Percentiles rank a stretch among this genome's conserved stretches.
Evolutionary conservation across 2,888 invertebrate genomes (phyloP).

Genomic region (Mamestra brassicae): DNA sequence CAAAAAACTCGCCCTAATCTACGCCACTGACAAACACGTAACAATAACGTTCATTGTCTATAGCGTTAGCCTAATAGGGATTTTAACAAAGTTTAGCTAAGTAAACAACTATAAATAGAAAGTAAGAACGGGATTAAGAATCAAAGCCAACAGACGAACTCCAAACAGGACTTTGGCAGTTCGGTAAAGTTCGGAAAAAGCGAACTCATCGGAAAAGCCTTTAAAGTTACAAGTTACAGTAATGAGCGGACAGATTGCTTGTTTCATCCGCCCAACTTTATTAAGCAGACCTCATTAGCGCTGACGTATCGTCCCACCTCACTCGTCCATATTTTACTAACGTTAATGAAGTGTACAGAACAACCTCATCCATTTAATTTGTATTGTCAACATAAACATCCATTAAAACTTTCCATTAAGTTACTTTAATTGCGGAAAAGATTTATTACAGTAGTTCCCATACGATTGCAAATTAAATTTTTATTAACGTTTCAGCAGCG

Average conservation of each 20-base stretch:
- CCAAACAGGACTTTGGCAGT: constrained; percentile 43
- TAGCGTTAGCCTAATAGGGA: background rate
- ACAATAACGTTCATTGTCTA: constrained; percentile 1
- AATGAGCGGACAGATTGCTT: constrained; percentile 52
- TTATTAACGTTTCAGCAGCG: constrained; percentile 16
- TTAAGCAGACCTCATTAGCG: constrained; percentile 62
- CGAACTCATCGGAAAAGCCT: constrained; percentile 33
- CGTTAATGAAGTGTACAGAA: constrained; percentile 58
- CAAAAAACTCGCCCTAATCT: background rate
- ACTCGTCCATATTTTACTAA: constrained; percentile 59
- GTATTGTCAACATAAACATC: constrained; percentile 37
- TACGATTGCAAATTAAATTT: constrained; percentile 12
- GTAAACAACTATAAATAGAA: constrained; percentile 23
- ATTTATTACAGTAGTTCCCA: constrained; percentile 21
- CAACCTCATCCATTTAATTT: constrained; percentile 38
- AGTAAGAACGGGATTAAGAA: constrained; percentile 39
- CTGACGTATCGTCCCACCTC: constrained; percentile 49
- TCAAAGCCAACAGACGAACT: constrained; percentile 14
- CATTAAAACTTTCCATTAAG: constrained; percentile 36
- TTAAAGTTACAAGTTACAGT: constrained; percentile 50
- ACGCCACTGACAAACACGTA: background rate
- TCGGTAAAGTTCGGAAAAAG: constrained; percentile 42
- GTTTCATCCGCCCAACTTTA: constrained; percentile 57
- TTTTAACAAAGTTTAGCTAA: constrained; percentile 13
- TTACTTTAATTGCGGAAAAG: constrained; percentile 22